Conservation (phyloP, 1,140 invertebrate genomes). For the Eupeodes corollae region DNA sequence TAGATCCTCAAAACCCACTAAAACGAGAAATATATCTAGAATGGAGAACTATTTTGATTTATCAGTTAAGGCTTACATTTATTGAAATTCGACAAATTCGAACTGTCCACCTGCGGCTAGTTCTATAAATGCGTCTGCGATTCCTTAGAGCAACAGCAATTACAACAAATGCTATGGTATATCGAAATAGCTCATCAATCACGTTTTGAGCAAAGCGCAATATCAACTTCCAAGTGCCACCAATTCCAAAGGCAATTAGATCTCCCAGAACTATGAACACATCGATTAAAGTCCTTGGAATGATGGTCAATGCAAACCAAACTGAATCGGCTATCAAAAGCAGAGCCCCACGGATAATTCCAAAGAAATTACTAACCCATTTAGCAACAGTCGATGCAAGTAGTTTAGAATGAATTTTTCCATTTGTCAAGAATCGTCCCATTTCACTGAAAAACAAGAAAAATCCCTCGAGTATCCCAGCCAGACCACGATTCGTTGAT, state of each 20-base stretch:
- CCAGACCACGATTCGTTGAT: too few species aligned
- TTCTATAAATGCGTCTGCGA: not conserved
- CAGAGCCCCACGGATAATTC: not conserved
- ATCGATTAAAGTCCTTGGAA: not conserved
- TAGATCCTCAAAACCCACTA: not conserved
- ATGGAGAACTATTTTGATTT: too few species aligned
- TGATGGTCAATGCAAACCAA: slow-evolving; percentile 1
- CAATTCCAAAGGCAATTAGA: not conserved
- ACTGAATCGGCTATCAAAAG: slow-evolving; percentile 3
- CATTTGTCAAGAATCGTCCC: too few species aligned
- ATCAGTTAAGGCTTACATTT: not conserved
- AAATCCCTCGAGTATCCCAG: too few species aligned
- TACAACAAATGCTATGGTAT: not conserved
- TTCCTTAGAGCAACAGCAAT: not conserved
- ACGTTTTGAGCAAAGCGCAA: not conserved
- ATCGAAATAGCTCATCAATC: slow-evolving; percentile 3
- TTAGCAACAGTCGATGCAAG: too few species aligned
- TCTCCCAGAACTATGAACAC: not conserved
- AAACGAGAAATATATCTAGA: not conserved
- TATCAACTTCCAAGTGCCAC: not conserved
- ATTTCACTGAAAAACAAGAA: too few species aligned
- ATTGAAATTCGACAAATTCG: not conserved
- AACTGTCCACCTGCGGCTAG: not conserved
- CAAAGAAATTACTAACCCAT: not conserved
- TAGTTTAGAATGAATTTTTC: too few species aligned